Percentiles rank a stretch among this genome's conserved stretches.
Evolutionary conservation across 35 echinoderm and acorn worm genomes (phyloP).

Genomic region (Hemicentrotus pulcherrimus): DNA sequence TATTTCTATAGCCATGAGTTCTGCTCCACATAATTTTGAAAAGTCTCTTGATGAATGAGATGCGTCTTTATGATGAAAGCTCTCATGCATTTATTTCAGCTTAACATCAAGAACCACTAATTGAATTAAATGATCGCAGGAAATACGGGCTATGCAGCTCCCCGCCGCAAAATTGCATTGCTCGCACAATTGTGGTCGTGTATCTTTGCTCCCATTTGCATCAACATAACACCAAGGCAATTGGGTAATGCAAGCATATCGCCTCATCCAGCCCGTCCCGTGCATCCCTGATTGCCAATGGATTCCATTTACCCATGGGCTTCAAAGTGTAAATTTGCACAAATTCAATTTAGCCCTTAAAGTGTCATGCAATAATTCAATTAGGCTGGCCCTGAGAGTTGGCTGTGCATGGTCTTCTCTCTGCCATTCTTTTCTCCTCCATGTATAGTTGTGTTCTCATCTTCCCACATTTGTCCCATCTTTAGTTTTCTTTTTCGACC

Average conservation of each 20-base stretch:
- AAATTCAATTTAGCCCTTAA: constrained; percentile 49
- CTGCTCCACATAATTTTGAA: background rate
- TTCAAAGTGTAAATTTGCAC: constrained; percentile 54
- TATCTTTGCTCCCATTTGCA: background rate
- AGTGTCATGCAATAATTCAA: constrained; percentile 50
- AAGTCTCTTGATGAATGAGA: background rate
- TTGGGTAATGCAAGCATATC: constrained; percentile 21
- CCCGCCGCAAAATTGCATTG: background rate
- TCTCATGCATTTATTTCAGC: background rate
- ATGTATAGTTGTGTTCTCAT: background rate
- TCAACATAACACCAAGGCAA: constrained; percentile 14
- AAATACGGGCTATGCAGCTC: background rate
- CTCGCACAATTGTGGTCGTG: background rate
- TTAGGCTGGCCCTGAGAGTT: constrained; percentile 8
- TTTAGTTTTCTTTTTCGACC: background rate
- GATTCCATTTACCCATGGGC: constrained; percentile 39
- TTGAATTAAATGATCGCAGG: background rate
- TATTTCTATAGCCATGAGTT: too few species aligned
- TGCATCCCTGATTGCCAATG: constrained; percentile 47
- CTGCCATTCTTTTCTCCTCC: background rate
- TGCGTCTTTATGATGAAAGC: background rate
- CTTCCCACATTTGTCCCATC: background rate
- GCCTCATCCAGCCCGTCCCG: background rate
- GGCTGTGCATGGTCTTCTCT: constrained; percentile 20
- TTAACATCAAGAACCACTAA: background rate